A percentile compares a stretch with the other conserved stretches of the same genome.
These are phyloP conservation scores for Standfussiana lucernea DNA, from an alignment of 2,888 invertebrate genomes.

Conservation along the genomic window DNA sequence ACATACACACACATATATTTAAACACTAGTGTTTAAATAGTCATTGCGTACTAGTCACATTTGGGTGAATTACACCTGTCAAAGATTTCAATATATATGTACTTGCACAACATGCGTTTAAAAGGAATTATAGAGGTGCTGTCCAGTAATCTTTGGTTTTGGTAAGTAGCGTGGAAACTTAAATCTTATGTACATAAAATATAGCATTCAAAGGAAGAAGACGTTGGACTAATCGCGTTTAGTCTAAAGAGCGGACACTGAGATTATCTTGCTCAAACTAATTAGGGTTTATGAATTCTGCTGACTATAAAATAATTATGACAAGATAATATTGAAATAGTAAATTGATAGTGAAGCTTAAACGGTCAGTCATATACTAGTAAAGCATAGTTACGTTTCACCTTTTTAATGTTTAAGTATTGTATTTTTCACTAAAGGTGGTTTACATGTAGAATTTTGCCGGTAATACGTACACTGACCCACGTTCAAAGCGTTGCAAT, in stretches of 20 bases:
- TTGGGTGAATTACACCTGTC: not conserved
- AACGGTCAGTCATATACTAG: not conserved
- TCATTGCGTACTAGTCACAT: too few relatives aligned
- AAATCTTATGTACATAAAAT: slow-evolving; percentile 7
- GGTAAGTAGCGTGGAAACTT: slow-evolving; percentile 2
- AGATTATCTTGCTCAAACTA: slow-evolving; percentile 39
- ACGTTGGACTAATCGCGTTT: slow-evolving; percentile 38
- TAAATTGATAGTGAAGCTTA: not conserved
- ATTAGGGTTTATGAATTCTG: slow-evolving; percentile 42
- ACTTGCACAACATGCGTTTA: not conserved
- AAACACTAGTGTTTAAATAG: too few relatives aligned
- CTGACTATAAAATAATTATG: slow-evolving; percentile 17
- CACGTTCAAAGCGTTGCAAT: not conserved
- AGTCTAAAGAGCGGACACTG: slow-evolving; percentile 21
- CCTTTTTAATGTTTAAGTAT: not conserved
- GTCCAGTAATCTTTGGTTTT: not conserved
- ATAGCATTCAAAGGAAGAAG: slow-evolving; percentile 26
- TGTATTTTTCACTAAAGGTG: not conserved
- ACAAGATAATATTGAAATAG: not conserved
- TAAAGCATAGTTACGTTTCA: not conserved
- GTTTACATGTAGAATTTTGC: not conserved
- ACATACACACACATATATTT: too few relatives aligned
- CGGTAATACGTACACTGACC: not conserved
- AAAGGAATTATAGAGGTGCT: not conserved
- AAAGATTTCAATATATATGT: not conserved